Percentiles rank a stretch among this genome's conserved stretches.
phyloP scores from a whole-genome alignment of 2,113 vertebrate species.

The Erythrolamprus reginae region DNA sequence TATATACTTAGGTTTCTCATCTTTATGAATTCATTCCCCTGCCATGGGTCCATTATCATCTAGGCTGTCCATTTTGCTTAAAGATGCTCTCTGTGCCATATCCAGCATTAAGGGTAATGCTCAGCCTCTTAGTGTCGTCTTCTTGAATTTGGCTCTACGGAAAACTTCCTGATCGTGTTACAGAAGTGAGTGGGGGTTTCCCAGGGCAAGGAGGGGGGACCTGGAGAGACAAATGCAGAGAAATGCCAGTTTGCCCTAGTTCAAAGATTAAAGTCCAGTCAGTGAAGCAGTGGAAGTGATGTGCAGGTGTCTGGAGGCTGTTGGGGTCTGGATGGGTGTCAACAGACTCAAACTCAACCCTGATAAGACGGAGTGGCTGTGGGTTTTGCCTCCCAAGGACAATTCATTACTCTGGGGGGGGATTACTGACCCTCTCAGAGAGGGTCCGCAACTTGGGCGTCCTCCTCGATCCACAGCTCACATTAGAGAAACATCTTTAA shows the following conservation, averaged over 20 bases:
- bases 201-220: background rate
- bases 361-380: too few species aligned
- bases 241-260: background rate
- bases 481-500: too few species aligned
- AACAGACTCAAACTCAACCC: too few species aligned
- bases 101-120: slow-evolving; percentile 13
- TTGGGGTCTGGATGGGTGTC: too few species aligned
- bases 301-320: too few species aligned
- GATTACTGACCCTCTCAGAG: too few species aligned
- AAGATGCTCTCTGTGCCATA: slow-evolving; percentile 25
- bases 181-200: background rate
- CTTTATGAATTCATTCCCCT: slow-evolving; percentile 54
- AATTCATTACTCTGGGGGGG: too few species aligned
- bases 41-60: slow-evolving; percentile 54
- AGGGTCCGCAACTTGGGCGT: too few species aligned
- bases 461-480: too few species aligned
- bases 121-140: slow-evolving; percentile 31
- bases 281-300: too few species aligned
- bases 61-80: slow-evolving; percentile 52
- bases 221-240: background rate
- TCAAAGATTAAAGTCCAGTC: background rate
- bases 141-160: background rate
- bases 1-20: slow-evolving; percentile 51
- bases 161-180: background rate
- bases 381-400: too few species aligned